Percentiles rank a stretch among this genome's conserved stretches.
Conservation (phyloP, 2,888 invertebrate species). For the Orchestes rusci region DNA sequence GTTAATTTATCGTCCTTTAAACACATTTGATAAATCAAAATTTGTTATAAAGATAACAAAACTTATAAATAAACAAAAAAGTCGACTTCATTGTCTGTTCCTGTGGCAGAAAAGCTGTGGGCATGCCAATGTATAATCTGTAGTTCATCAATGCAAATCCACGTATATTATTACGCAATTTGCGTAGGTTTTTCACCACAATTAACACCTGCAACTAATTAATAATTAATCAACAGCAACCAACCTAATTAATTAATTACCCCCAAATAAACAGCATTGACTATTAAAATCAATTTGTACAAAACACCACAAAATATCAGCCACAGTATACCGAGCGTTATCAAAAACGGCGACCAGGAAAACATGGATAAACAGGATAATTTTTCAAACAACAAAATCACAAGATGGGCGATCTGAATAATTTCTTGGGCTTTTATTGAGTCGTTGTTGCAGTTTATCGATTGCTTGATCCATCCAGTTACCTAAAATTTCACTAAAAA, state of each 20-base stretch:
- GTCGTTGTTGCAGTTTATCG: conserved; percentile 6
- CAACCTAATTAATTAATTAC: no score
- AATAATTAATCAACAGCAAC: neutral
- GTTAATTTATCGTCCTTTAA: no score
- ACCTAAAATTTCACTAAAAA: conserved; percentile 2
- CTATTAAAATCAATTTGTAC: no score
- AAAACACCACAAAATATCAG: no score
- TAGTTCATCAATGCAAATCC: conserved; percentile 6
- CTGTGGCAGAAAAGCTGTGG: conserved; percentile 8
- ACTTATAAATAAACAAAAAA: conserved; percentile 9
- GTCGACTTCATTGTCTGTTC: conserved; percentile 8
- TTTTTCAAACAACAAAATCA: no score
- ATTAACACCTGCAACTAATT: conserved; percentile 8
- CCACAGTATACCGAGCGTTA: no score
- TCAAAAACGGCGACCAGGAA: no score
- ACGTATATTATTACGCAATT: conserved; percentile 3
- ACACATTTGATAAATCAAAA: no score
- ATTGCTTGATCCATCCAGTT: conserved; percentile 11
- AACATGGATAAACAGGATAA: no score
- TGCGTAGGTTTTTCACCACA: conserved; percentile 3
- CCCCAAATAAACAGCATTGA: no score
- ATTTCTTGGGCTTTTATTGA: conserved; percentile 4
- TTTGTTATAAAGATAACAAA: no score
- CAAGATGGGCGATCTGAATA: conserved; percentile 1
- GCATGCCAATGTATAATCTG: conserved; percentile 13